phyloP scores from a whole-genome alignment of 2,888 invertebrate species.

The Lissocephala sabroskyi region DNA sequence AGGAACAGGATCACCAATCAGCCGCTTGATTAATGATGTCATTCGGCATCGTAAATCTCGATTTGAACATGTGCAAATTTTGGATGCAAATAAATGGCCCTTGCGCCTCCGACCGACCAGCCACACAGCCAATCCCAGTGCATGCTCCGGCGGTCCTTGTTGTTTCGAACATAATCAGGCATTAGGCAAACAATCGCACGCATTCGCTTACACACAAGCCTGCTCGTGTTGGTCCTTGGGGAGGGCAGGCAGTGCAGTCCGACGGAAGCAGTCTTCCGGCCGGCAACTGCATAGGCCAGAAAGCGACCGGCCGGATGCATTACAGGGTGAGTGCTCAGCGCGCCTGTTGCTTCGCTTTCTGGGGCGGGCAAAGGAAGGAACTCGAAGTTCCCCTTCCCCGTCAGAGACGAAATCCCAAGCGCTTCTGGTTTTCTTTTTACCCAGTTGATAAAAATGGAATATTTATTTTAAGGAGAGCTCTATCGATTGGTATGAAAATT shows the following conservation, averaged over 20 bases:
- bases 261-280: slow-evolving; percentile 29
- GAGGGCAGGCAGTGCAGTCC: too few species aligned
- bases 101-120: slow-evolving; percentile 15
- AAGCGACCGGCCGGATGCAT: slow-evolving; percentile 45
- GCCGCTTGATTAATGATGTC: slow-evolving; percentile 73
- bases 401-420: too few species aligned
- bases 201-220: slow-evolving; percentile 5
- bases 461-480: too few species aligned
- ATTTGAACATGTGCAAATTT: slow-evolving; percentile 70
- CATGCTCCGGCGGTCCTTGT: slow-evolving; percentile 10
- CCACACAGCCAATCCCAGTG: slow-evolving; percentile 1
- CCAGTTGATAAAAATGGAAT: too few species aligned
- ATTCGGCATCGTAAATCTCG: slow-evolving; percentile 72
- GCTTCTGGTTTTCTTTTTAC: too few species aligned
- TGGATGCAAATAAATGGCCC: slow-evolving; percentile 61
- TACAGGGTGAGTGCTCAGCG: slow-evolving; percentile 39
- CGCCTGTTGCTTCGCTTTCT: slow-evolving; percentile 46
- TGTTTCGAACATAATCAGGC: slow-evolving; percentile 49
- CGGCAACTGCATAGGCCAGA: slow-evolving; percentile 4
- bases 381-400: too few species aligned
- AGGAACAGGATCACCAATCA: slow-evolving; percentile 73
- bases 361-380: too few species aligned
- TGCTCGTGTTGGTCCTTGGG: too few species aligned
- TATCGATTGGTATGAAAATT: too few species aligned
- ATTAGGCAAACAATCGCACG: slow-evolving; percentile 33